Base-by-base conservation (phyloP, 2,797 vertebrate species). In the Oreonectes daqikongensis region DNA sequence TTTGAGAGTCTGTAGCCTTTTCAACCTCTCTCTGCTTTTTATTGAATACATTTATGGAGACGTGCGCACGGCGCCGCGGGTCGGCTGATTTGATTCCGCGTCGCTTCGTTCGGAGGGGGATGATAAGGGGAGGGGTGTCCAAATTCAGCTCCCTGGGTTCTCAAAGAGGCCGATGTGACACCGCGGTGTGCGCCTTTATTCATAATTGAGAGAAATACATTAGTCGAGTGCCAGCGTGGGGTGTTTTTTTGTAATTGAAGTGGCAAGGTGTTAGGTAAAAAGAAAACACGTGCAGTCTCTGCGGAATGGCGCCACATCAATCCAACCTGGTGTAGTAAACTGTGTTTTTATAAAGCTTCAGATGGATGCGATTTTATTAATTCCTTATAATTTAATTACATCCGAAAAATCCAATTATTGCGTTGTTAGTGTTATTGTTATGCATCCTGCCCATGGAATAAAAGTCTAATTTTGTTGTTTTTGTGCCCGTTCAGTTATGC, bases 11-110 rank as follows among this genome's bases (percentile, higher is more conserved):
- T 84, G 77, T 81, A 80, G 69, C 81, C 83, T 79, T 75, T 82
- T 69, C 78, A 72, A 46, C 75, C 77, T 80, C 79, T 80, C 73
- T 74, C 82, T 75, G 67, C 80, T 79, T 71, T 85, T 85, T 83
- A 82, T 84, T 79, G 76, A 84, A 81, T 81, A 79, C 79, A 79
- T 78, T 83, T 83, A 81, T 78, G 77, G 78, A 86, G 83, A 75
- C 66, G 81, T 82, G 82, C 59, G 61, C 68, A 68, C 79, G 66
- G 72, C 79, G 71, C 65, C 35, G 75, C 48, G 72, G 83, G 83
- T 84, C 78, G 69, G 68, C 81, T 83, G 78, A 82, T 85, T 85
- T 85, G 75, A 84, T 83, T 79, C 82, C 72, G 61, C 24, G 52
- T 82, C 69, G 15, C 38, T 17, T 75, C 67, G 24, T 66, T 69